A percentile compares a stretch with the other conserved stretches of the same genome.
These are phyloP conservation scores for Salvelinus namaycush DNA, from an alignment of 2,113 vertebrate species.

Conservation along the genomic window DNA sequence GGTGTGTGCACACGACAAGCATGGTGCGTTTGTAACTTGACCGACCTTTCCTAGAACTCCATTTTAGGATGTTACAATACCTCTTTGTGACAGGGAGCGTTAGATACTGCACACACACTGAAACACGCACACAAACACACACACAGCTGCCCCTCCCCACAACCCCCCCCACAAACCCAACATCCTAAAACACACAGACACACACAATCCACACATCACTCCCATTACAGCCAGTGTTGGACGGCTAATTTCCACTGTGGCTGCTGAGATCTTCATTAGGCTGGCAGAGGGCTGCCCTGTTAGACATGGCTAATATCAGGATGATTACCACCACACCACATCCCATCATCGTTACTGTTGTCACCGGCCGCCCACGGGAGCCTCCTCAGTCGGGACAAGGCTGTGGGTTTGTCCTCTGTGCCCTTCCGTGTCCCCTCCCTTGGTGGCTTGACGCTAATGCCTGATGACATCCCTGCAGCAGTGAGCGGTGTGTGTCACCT, in stretches of 20 bases:
- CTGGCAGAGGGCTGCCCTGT: conserved; percentile 5
- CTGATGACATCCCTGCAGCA: conserved; percentile 25
- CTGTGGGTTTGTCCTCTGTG: background rate
- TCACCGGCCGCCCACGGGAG: background rate
- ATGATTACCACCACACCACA: conserved; percentile 9
- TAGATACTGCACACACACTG: conserved; percentile 4
- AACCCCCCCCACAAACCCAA: background rate
- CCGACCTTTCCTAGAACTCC: conserved; percentile 41
- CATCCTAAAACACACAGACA: background rate
- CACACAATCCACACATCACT: background rate
- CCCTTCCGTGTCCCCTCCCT: background rate
- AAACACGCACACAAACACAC: background rate
- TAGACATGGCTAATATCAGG: conserved; percentile 1
- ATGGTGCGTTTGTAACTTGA: conserved; percentile 27
- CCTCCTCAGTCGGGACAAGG: background rate
- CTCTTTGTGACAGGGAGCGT: conserved; percentile 3
- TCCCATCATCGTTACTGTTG: background rate
- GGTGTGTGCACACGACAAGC: conserved; percentile 30
- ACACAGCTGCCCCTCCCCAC: background rate
- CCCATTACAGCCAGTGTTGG: background rate
- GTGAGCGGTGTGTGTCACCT: conserved; percentile 16
- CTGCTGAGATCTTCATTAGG: conserved; percentile 18
- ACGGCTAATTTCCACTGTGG: background rate
- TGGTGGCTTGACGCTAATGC: conserved; percentile 36
- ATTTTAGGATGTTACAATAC: conserved; percentile 40